Percentiles rank a stretch among this genome's conserved stretches.
These are phyloP conservation scores for Drosophila seguyi DNA, from an alignment of 1,140 invertebrate species.

Conservation along the genomic window DNA sequence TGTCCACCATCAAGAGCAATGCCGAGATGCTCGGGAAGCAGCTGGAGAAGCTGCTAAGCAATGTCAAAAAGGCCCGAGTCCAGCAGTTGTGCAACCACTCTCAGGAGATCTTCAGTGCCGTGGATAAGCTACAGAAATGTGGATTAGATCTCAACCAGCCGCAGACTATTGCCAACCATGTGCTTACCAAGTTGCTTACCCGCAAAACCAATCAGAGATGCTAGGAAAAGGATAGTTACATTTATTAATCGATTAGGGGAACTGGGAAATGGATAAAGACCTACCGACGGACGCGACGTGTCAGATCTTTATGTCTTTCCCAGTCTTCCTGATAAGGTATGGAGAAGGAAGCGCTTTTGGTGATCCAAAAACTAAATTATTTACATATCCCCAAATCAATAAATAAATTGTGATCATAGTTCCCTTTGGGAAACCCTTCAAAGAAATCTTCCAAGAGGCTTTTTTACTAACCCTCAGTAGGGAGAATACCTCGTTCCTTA, in stretches of 20 bases:
- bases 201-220: background rate
- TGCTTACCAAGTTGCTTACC: background rate
- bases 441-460: background rate
- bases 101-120: constrained; percentile 23
- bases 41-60: constrained; percentile 18
- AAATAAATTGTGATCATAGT: background rate
- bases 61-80: background rate
- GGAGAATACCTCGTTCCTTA: background rate
- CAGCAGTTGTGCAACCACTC: constrained; percentile 8
- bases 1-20: constrained; percentile 44
- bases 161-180: background rate
- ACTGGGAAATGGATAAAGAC: background rate
- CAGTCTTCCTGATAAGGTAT: background rate
- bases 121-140: constrained; percentile 11
- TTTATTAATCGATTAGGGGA: background rate
- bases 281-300: background rate
- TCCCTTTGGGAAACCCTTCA: background rate
- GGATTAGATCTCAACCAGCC: background rate
- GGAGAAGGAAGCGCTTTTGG: background rate
- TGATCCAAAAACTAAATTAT: background rate
- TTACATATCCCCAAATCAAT: no score
- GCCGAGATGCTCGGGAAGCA: constrained; percentile 36
- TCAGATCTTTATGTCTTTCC: background rate
- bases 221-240: background rate
- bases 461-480: background rate